A percentile compares a stretch with the other conserved stretches of the same genome.
Conservation (phyloP, 2,113 vertebrate species). For the Platichthys stellatus region DNA sequence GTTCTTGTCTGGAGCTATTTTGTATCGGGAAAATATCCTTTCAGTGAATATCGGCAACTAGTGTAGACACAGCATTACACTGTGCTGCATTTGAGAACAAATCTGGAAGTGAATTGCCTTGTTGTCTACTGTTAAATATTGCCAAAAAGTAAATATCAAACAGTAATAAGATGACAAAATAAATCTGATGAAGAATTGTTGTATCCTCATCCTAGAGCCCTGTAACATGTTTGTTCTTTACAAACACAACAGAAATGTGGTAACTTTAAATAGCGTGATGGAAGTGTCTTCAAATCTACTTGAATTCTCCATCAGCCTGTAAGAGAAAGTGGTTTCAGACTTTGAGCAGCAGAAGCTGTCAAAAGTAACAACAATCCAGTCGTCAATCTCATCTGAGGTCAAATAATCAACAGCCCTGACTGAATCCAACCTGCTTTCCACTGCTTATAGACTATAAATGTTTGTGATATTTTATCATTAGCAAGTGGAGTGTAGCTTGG, state of each 20-base stretch:
- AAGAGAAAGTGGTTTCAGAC: background rate
- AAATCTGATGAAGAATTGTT: background rate
- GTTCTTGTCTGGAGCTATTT: too few relatives aligned
- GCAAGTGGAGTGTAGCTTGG: background rate
- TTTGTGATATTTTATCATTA: background rate
- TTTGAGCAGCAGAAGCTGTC: background rate
- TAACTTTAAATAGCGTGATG: background rate
- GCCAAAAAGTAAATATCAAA: background rate
- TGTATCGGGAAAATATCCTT: too few relatives aligned
- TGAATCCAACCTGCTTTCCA: background rate
- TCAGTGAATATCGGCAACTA: too few relatives aligned
- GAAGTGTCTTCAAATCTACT: background rate
- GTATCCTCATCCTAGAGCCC: too few relatives aligned
- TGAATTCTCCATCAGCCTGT: background rate
- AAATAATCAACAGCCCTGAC: background rate
- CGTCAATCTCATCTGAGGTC: background rate
- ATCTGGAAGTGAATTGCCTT: too few relatives aligned
- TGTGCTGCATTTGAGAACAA: too few relatives aligned
- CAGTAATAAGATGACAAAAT: background rate
- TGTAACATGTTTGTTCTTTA: background rate
- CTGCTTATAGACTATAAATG: background rate
- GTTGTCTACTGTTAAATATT: too few relatives aligned
- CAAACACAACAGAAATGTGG: background rate
- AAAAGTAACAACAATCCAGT: background rate
- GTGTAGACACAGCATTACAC: too few relatives aligned